phyloP scores from a whole-genome alignment of 1,140 invertebrate species.

The Ostrea edulis region DNA sequence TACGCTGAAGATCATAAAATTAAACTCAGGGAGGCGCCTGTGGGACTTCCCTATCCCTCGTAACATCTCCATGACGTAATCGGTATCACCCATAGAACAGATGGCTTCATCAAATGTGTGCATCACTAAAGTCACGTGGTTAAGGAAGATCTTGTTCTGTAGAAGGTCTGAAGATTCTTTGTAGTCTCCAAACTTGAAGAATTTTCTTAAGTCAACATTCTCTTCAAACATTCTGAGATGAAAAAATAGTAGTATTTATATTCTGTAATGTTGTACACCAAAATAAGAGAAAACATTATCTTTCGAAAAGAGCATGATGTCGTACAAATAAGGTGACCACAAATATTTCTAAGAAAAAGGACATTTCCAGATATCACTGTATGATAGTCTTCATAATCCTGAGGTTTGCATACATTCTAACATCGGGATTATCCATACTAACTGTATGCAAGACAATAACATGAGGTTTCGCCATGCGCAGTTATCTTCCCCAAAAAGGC shows the following conservation, averaged over 20 bases:
- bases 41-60: slow-evolving; percentile 91
- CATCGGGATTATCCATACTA: too few relatives aligned
- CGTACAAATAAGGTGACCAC: too few relatives aligned
- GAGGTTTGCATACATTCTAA: too few relatives aligned
- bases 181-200: slow-evolving; percentile 89
- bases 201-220: slow-evolving; percentile 88
- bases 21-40: slow-evolving; percentile 64
- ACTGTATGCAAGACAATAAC: too few relatives aligned
- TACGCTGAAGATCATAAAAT: slow-evolving; percentile 52
- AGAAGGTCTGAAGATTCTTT: slow-evolving; percentile 90
- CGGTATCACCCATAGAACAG: slow-evolving; percentile 90
- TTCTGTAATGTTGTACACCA: background rate
- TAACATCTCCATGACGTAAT: slow-evolving; percentile 90
- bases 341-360: too few relatives aligned
- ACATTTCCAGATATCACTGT: too few relatives aligned
- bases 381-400: too few relatives aligned
- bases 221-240: slow-evolving; percentile 91
- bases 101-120: slow-evolving; percentile 90
- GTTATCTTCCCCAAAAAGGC: too few relatives aligned
- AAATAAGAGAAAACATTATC: background rate
- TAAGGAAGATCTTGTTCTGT: slow-evolving; percentile 87
- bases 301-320: background rate
- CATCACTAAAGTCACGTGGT: slow-evolving; percentile 94
- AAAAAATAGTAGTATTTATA: background rate
- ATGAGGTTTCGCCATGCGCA: too few relatives aligned